Base-by-base conservation (phyloP, 35 echinoderm and acorn worm species). In the Apostichopus californicus region DNA sequence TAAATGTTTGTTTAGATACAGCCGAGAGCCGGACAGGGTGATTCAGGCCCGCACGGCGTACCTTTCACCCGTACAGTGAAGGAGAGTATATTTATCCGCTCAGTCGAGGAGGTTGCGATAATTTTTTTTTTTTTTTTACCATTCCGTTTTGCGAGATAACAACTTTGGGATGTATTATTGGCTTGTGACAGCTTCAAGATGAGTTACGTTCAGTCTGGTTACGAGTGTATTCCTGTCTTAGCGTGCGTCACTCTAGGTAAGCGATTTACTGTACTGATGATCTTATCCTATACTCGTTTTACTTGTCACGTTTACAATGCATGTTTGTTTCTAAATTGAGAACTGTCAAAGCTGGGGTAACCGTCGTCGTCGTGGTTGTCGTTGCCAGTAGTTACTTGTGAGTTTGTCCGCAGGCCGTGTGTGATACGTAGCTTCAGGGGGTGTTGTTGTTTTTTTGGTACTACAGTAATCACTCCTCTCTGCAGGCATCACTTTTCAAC, bases 371-470 rank as follows among this genome's bases (percentile, higher is more conserved):
- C 34, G 34, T 46, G 34, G 34, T 46, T 18, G 46, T 57, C 28
- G 80, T 82, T 46, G 80, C 13, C 71, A 85, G 55, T 12, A 85
- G 55, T 85, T 58, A 54, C 86, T 26, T 64, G 61, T 58, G 81
- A 61, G 34, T 46, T 85, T 85, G 55, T 89, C 86, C 86, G 64
- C 20, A 65, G 86, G 60, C 86, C 25, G 13, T 52, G 80, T 73
- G 63, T 20, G 86, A 87, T 89, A 54, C 18, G 61, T 89, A 73
- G 15, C 86, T 89, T 89, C 86, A 89, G 86, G 86, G 86, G 86
- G 81, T 83, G 80, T 83, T 87, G 86, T 89, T 89, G 86, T 89
- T 89, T 72, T 89, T 89, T 89, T 73, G 86, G 86, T 89, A 20
- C 61, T 89, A 89, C 71, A 46, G 34, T 46, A 46, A 46, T 46